phyloP scores from a whole-genome alignment of 2,888 invertebrate species.

The Caenorhabditis sp. region DNA sequence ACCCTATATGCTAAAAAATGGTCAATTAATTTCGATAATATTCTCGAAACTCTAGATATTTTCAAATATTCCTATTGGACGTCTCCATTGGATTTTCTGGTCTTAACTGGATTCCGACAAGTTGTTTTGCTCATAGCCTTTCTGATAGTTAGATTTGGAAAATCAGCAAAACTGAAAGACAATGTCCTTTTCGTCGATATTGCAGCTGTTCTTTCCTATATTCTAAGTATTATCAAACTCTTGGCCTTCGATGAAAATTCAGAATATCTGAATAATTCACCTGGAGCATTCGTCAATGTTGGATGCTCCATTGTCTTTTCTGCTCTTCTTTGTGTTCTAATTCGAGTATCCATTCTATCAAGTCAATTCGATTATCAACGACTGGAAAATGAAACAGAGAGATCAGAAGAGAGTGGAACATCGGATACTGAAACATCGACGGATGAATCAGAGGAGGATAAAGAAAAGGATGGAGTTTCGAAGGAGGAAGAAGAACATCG shows the following conservation, averaged over 20 bases:
- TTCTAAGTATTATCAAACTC: constrained; percentile 20
- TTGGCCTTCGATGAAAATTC: constrained; percentile 27
- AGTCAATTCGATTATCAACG: constrained; percentile 7
- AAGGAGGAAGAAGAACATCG: constrained; percentile 36
- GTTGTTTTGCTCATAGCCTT: constrained; percentile 17
- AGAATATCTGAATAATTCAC: constrained; percentile 11
- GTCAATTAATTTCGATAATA: constrained; percentile 6
- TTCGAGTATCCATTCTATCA: constrained; percentile 12
- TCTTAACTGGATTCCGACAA: constrained; percentile 21
- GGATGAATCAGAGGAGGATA: constrained; percentile 2
- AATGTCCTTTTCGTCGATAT: constrained; percentile 11
- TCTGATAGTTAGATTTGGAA: constrained; percentile 17
- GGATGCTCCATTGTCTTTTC: constrained; percentile 16
- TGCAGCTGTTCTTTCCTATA: constrained; percentile 22
- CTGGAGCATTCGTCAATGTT: constrained; percentile 25
- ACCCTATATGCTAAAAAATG: constrained; percentile 23
- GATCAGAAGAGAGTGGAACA: neutral
- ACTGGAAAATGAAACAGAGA: constrained; percentile 1
- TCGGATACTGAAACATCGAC: neutral
- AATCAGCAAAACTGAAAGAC: constrained; percentile 11
- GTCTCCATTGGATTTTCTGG: constrained; percentile 29
- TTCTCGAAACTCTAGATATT: constrained; percentile 17
- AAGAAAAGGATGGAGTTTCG: constrained; percentile 27
- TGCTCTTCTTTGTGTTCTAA: constrained; percentile 9
- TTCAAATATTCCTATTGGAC: constrained; percentile 22